These are phyloP conservation scores for Branchellion lobata DNA, from an alignment of 2,888 invertebrate species.

Conservation along the genomic window DNA sequence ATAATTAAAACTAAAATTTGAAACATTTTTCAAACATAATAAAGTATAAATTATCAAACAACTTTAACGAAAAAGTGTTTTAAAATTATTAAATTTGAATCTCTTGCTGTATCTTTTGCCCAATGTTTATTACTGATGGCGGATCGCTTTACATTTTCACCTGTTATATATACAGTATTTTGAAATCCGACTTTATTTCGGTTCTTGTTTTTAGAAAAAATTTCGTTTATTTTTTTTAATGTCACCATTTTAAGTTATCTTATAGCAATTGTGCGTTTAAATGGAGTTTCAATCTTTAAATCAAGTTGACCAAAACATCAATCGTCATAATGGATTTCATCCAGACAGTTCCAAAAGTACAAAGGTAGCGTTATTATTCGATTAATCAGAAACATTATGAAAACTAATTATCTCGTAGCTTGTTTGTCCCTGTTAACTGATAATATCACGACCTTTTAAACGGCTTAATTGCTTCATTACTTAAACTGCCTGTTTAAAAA, in stretches of 20 bases:
- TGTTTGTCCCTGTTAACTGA: not conserved
- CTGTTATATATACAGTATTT: not conserved
- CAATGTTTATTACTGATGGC: not conserved
- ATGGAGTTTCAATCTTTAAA: conserved; percentile 1
- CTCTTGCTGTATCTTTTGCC: not conserved
- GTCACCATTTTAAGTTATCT: not conserved
- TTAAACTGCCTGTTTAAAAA: not conserved
- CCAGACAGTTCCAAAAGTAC: not conserved
- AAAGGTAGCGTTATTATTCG: not conserved
- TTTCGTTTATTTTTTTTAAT: conserved; percentile 1
- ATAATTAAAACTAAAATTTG: no score
- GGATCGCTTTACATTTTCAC: not conserved
- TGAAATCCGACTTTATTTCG: not conserved
- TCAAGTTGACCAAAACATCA: not conserved
- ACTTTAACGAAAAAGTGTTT: not conserved
- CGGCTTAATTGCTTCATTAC: not conserved
- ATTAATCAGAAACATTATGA: not conserved
- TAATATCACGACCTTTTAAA: not conserved
- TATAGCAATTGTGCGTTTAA: not conserved
- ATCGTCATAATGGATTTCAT: not conserved
- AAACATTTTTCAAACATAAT: no score
- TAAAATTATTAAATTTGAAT: not conserved
- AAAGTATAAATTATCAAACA: no score
- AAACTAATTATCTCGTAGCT: not conserved
- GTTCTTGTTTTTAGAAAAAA: not conserved